Conservation (phyloP, 2,888 invertebrate species). For the Mesopsocus fuscifrons region DNA sequence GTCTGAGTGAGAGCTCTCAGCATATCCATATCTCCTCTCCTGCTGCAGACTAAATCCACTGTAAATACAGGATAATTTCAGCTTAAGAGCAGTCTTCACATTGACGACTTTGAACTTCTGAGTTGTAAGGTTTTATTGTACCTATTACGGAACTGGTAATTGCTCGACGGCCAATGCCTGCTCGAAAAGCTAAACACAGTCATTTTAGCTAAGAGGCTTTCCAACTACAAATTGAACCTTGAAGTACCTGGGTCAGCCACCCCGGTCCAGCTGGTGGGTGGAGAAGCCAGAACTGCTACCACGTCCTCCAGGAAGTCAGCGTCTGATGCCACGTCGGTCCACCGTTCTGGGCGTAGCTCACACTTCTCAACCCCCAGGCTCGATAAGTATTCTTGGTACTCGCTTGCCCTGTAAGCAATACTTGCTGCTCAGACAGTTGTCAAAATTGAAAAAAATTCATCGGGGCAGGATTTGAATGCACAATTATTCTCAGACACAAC, state of each 20-base stretch:
- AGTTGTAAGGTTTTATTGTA: too few species aligned
- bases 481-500: neutral
- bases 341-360: conserved; percentile 17
- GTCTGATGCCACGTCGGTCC: conserved; percentile 22
- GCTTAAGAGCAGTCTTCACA: too few species aligned
- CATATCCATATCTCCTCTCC: conserved; percentile 59
- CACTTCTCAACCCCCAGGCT: conserved; percentile 39
- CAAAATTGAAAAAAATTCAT: too few species aligned
- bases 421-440: too few species aligned
- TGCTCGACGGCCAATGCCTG: too few species aligned
- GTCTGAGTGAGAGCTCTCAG: conserved; percentile 50
- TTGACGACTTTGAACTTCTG: too few species aligned
- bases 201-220: too few species aligned
- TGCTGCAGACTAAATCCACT: conserved; percentile 31
- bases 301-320: conserved; percentile 36
- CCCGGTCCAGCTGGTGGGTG: conserved; percentile 64
- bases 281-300: conserved; percentile 48
- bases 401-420: conserved; percentile 21
- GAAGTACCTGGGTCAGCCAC: conserved; percentile 35
- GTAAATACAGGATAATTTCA: too few species aligned
- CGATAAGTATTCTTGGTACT: conserved; percentile 48
- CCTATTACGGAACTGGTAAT: too few species aligned
- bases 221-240: too few species aligned
- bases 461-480: too few species aligned
- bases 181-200: too few species aligned